A percentile compares a stretch with the other conserved stretches of the same genome.
phyloP scores from a whole-genome alignment of 2,797 vertebrate species.

The Botia kubotai region DNA sequence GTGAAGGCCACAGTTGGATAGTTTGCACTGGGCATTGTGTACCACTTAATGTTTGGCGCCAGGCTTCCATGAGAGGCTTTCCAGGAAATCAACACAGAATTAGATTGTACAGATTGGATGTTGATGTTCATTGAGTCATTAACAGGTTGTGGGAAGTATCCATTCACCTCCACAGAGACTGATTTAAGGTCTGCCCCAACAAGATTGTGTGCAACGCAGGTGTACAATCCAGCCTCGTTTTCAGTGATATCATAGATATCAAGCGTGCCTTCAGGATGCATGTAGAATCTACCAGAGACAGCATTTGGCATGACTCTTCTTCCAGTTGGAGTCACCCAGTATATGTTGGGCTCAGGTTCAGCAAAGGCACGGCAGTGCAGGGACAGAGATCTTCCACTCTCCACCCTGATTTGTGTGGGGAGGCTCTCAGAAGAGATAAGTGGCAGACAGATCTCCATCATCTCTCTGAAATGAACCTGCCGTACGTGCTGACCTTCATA shows the following conservation, averaged over 20 bases:
- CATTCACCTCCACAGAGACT: conserved; percentile 90
- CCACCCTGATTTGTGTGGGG: conserved; percentile 83
- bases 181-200: conserved; percentile 96
- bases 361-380: conserved; percentile 96
- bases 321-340: conserved; percentile 95
- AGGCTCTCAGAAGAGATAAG: conserved; percentile 96
- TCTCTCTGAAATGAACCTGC: conserved; percentile 96
- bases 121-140: conserved; percentile 85
- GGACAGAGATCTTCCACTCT: conserved; percentile 86
- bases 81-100: conserved; percentile 92
- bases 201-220: conserved; percentile 95
- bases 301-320: conserved; percentile 88
- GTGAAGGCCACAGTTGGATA: conserved; percentile 83
- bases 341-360: conserved; percentile 96
- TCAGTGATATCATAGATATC: conserved; percentile 89
- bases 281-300: conserved; percentile 87
- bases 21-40: conserved; percentile 79
- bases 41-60: conserved; percentile 92
- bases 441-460: conserved; percentile 98
- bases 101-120: conserved; percentile 84
- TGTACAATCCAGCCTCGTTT: conserved; percentile 92
- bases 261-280: conserved; percentile 94
- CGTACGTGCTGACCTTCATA: conserved; percentile 95
- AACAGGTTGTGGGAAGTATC: conserved; percentile 83
- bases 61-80: conserved; percentile 87